Evolutionary conservation across 2,888 invertebrate species (phyloP).

Genomic region (Drosophila ezoana): DNA sequence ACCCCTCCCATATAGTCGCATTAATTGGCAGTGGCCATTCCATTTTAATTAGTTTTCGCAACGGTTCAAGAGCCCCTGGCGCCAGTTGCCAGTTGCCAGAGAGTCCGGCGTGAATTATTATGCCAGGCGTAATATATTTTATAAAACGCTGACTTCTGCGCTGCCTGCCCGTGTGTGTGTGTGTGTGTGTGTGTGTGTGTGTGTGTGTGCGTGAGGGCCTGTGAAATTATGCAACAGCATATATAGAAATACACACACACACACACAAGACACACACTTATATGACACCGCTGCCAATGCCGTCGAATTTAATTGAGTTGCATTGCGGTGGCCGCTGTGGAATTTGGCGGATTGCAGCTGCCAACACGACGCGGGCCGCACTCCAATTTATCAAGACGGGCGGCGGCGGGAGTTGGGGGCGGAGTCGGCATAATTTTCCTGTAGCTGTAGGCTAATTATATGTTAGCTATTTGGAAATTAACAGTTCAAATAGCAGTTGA

Average conservation of each 20-base stretch:
- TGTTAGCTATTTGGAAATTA: constrained; percentile 43
- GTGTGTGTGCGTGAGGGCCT: constrained; percentile 7
- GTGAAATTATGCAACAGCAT: constrained; percentile 67
- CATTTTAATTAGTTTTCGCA: constrained; percentile 80
- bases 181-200: constrained; percentile 9
- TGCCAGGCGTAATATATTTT: constrained; percentile 67
- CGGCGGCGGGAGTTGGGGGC: too few relatives aligned
- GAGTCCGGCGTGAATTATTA: constrained; percentile 69
- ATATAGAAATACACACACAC: constrained; percentile 39
- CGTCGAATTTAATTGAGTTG: constrained; percentile 77
- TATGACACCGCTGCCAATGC: constrained; percentile 55
- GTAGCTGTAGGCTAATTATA: constrained; percentile 48
- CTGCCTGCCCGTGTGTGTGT: not conserved
- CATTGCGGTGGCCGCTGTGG: constrained; percentile 52
- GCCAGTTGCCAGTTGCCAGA: constrained; percentile 44
- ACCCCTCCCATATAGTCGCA: constrained; percentile 55
- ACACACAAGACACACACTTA: constrained; percentile 2
- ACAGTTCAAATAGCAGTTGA: constrained; percentile 49
- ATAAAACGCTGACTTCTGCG: constrained; percentile 55
- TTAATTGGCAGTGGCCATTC: constrained; percentile 78
- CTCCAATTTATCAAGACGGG: constrained; percentile 42
- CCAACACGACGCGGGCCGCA: constrained; percentile 20
- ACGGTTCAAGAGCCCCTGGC: constrained; percentile 62
- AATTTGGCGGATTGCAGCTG: constrained; percentile 58
- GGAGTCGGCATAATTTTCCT: constrained; percentile 1